Evolutionary conservation across 2,797 vertebrate genomes (phyloP).

Genomic region (Apogon hyalosoma): DNA sequence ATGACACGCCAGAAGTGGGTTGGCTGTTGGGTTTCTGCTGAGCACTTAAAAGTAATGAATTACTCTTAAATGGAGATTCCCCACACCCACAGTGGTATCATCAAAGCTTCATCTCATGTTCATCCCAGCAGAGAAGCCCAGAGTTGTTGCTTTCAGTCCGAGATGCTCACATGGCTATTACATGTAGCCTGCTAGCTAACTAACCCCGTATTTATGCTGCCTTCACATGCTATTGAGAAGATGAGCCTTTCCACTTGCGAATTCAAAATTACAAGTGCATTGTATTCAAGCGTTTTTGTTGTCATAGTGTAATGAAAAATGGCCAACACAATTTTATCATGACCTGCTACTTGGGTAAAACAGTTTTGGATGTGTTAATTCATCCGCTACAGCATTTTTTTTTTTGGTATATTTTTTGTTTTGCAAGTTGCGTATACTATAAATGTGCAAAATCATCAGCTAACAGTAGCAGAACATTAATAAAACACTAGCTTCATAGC

Average conservation of each 20-base stretch:
- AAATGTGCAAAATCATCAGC: too few species aligned
- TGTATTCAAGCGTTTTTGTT: too few species aligned
- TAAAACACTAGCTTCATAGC: too few species aligned
- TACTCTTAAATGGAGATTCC: slow-evolving; percentile 39
- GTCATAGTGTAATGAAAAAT: too few species aligned
- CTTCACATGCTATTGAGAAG: not conserved
- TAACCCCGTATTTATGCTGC: not conserved
- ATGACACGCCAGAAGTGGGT: slow-evolving; percentile 50
- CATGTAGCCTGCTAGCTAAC: slow-evolving; percentile 2
- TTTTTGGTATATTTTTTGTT: too few species aligned
- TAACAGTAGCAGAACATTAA: too few species aligned
- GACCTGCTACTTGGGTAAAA: too few species aligned
- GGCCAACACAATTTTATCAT: too few species aligned
- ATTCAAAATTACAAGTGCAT: not conserved
- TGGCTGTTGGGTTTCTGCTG: slow-evolving; percentile 22
- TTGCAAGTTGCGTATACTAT: too few species aligned
- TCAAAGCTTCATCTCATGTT: not conserved
- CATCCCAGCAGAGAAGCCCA: slow-evolving; percentile 27
- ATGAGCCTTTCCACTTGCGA: too few species aligned
- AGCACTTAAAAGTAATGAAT: slow-evolving; percentile 56
- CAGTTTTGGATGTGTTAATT: too few species aligned
- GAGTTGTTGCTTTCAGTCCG: slow-evolving; percentile 1
- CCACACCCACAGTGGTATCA: slow-evolving; percentile 26
- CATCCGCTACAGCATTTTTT: too few species aligned
- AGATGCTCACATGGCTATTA: not conserved